phyloP scores from a whole-genome alignment of 2,888 invertebrate species.

The Chironomus tentans region DNA sequence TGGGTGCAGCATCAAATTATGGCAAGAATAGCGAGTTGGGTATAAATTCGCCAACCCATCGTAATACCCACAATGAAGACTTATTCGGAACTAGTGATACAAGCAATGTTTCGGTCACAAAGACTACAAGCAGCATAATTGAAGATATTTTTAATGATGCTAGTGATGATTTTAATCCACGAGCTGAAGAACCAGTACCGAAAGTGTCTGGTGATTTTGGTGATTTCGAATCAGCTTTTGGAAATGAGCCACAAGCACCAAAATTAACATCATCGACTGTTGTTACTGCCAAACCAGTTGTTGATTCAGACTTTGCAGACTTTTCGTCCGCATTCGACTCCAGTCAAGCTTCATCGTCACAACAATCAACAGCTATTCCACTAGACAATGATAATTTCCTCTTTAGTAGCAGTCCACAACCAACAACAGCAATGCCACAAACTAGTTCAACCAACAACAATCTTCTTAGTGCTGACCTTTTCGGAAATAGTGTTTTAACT shows the following conservation, averaged over 20 bases:
- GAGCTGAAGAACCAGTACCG: conserved; percentile 41
- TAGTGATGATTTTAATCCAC: conserved; percentile 43
- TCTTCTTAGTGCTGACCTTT: conserved; percentile 46
- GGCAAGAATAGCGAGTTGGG: conserved; percentile 44
- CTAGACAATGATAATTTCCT: conserved; percentile 19
- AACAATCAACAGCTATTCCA: neutral
- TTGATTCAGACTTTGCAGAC: conserved; percentile 62
- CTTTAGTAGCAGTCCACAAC: neutral
- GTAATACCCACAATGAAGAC: conserved; percentile 39
- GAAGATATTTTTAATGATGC: conserved; percentile 45
- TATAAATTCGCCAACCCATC: conserved; percentile 42
- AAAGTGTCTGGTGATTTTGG: conserved; percentile 55
- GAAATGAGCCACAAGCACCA: conserved; percentile 33
- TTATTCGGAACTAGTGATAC: conserved; percentile 34
- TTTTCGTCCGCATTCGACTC: conserved; percentile 59
- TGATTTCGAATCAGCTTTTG: conserved; percentile 67
- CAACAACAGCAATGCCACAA: conserved; percentile 31
- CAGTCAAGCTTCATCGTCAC: conserved; percentile 32
- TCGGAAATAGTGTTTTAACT: conserved; percentile 39
- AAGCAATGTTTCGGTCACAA: conserved; percentile 31
- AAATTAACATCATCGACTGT: neutral
- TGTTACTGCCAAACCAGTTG: conserved; percentile 22
- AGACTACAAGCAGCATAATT: conserved; percentile 38
- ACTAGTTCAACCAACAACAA: conserved; percentile 28
- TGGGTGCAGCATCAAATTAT: conserved; percentile 60